Conservation (phyloP, 1,140 invertebrate genomes). For the Zaprionus lachaisei region DNA sequence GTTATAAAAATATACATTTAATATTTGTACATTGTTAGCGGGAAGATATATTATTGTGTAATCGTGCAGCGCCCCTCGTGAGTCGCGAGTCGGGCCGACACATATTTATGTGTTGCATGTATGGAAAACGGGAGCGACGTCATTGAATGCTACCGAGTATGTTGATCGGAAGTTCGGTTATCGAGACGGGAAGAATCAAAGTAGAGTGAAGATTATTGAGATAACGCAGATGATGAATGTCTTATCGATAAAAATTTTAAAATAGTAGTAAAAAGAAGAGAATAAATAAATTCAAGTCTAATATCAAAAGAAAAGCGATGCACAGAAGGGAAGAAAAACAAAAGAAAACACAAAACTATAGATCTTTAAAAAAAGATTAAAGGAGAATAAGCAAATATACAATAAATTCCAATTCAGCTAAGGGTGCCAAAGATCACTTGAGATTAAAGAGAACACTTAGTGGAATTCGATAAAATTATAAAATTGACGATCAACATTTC, state of each 20-base stretch:
- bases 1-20: constrained; percentile 83
- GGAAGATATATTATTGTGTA: constrained; percentile 79
- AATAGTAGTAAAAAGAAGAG: neutral
- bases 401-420: neutral
- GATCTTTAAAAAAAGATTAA: constrained; percentile 4
- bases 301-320: neutral
- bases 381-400: constrained; percentile 1
- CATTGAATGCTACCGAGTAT: constrained; percentile 20
- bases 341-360: neutral
- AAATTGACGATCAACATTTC: neutral
- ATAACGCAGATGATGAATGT: neutral
- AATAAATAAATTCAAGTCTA: neutral
- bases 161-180: constrained; percentile 4
- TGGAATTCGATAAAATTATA: constrained; percentile 4
- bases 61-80: constrained; percentile 46
- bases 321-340: neutral
- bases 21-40: constrained; percentile 82
- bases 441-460: constrained; percentile 6
- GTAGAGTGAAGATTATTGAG: neutral
- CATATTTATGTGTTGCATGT: neutral
- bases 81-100: neutral
- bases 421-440: constrained; percentile 4
- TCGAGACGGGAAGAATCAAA: neutral
- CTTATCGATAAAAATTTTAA: neutral
- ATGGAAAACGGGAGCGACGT: constrained; percentile 8